A percentile compares a stretch with the other conserved stretches of the same genome.
Evolutionary conservation across 64 coral and sea anemone genomes (phyloP).

Genomic region (Pachyseris speciosa): DNA sequence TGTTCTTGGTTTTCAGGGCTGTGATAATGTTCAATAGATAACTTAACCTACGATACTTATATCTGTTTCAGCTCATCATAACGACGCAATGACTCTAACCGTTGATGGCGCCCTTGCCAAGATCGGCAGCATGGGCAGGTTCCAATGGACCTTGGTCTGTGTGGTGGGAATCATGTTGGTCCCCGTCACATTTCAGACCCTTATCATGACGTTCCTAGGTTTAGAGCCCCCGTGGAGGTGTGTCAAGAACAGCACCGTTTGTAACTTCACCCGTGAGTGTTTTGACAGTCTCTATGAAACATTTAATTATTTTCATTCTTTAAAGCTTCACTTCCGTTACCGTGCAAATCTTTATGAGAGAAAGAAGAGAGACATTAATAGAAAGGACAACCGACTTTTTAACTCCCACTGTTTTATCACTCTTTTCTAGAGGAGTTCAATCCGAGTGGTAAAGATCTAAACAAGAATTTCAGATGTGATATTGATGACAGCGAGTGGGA

Average conservation of each 20-base stretch:
- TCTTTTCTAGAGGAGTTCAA: slow-evolving; percentile 65
- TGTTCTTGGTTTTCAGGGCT: too few relatives aligned
- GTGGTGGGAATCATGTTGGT: slow-evolving; percentile 77
- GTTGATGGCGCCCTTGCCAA: slow-evolving; percentile 78
- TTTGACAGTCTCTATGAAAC: too few relatives aligned
- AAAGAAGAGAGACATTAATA: too few relatives aligned
- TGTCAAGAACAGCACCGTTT: slow-evolving; percentile 73
- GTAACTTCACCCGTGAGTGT: slow-evolving; percentile 90
- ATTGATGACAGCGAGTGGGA: slow-evolving; percentile 81
- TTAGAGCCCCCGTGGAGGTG: slow-evolving; percentile 92
- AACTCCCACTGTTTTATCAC: background rate
- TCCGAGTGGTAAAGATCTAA: slow-evolving; percentile 50
- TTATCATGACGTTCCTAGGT: slow-evolving; percentile 92
- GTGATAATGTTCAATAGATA: background rate
- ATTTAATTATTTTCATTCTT: too few relatives aligned
- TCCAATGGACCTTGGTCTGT: slow-evolving; percentile 81
- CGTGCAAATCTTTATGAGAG: too few relatives aligned
- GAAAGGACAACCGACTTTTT: too few relatives aligned
- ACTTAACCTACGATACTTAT: background rate
- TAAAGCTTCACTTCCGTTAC: too few relatives aligned
- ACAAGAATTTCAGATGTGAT: slow-evolving; percentile 73
- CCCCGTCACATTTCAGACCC: slow-evolving; percentile 89
- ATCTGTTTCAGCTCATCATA: background rate
- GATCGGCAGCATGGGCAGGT: slow-evolving; percentile 83
- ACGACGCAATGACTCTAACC: slow-evolving; percentile 48